phyloP scores from a whole-genome alignment of 2,888 invertebrate species.

The Lacanobia oleracea region DNA sequence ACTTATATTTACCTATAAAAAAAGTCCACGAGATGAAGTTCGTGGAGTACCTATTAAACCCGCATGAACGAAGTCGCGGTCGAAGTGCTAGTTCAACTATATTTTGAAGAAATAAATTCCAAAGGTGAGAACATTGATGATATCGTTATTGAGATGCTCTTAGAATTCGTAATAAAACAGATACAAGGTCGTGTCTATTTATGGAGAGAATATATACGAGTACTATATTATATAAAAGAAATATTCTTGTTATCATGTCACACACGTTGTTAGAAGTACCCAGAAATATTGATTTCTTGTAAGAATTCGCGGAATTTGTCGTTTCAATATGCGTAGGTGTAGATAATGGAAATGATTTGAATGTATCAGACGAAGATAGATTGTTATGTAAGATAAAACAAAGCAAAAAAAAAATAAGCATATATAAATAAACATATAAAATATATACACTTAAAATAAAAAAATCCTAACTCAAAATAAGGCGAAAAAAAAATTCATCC shows the following conservation, averaged over 20 bases:
- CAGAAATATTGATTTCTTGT: background rate
- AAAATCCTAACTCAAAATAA: too few relatives aligned
- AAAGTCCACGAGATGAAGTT: too few relatives aligned
- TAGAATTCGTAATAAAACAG: slow-evolving; percentile 30
- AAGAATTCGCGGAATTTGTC: slow-evolving; percentile 6
- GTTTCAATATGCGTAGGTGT: background rate
- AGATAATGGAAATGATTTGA: slow-evolving; percentile 1
- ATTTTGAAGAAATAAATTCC: background rate
- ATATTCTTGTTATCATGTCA: slow-evolving; percentile 20
- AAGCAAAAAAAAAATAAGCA: too few relatives aligned
- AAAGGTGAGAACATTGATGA: background rate
- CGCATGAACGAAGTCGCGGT: too few relatives aligned
- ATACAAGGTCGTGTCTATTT: slow-evolving; percentile 2
- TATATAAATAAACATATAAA: too few relatives aligned
- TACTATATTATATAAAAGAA: slow-evolving; percentile 27
- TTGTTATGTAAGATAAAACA: too few relatives aligned
- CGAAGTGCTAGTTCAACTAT: background rate
- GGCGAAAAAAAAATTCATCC: too few relatives aligned
- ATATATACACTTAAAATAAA: too few relatives aligned
- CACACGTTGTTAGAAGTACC: slow-evolving; percentile 13
- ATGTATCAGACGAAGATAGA: background rate
- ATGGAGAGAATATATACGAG: background rate
- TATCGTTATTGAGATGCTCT: background rate
- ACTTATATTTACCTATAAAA: too few relatives aligned
- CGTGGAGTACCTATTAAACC: too few relatives aligned